Percentiles rank a stretch among this genome's conserved stretches.
phyloP scores from a whole-genome alignment of 2,888 invertebrate species.

The Galerucella calmariensis region DNA sequence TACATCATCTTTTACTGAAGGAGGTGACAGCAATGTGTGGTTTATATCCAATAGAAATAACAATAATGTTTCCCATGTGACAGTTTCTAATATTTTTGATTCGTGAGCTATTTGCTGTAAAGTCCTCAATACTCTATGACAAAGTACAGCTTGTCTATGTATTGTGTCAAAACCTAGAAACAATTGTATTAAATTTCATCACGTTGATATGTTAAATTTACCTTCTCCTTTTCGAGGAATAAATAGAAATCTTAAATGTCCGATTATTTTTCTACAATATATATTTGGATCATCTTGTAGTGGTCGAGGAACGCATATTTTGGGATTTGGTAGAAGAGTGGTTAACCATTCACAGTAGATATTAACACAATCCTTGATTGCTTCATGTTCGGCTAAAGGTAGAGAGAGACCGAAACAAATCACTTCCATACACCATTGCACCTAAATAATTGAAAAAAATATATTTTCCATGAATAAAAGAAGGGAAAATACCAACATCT shows the following conservation, averaged over 20 bases:
- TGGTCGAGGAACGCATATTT: slow-evolving; percentile 89
- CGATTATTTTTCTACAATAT: slow-evolving; percentile 90
- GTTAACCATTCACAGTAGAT: slow-evolving; percentile 98
- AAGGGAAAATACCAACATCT: slow-evolving; percentile 72
- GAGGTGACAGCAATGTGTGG: slow-evolving; percentile 90
- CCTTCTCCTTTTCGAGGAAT: slow-evolving; percentile 93
- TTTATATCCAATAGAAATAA: slow-evolving; percentile 91
- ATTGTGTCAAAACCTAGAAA: slow-evolving; percentile 84
- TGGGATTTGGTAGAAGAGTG: slow-evolving; percentile 84
- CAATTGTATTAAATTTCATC: neutral
- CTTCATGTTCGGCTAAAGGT: slow-evolving; percentile 91
- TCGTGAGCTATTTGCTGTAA: slow-evolving; percentile 84
- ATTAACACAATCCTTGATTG: slow-evolving; percentile 94
- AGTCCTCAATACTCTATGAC: slow-evolving; percentile 89
- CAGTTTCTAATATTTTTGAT: slow-evolving; percentile 79
- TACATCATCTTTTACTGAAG: slow-evolving; percentile 93
- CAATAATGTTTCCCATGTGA: slow-evolving; percentile 92
- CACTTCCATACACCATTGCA: slow-evolving; percentile 87
- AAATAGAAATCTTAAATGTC: slow-evolving; percentile 94
- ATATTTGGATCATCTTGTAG: slow-evolving; percentile 89
- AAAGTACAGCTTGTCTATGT: slow-evolving; percentile 92
- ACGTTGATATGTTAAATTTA: slow-evolving; percentile 59
- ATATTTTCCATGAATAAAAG: neutral
- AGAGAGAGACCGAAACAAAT: slow-evolving; percentile 92
- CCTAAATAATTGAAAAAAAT: slow-evolving; percentile 67